These are phyloP conservation scores for Phataginus tricuspis DNA, from an alignment of 2,797 vertebrate genomes.

Conservation along the genomic window DNA sequence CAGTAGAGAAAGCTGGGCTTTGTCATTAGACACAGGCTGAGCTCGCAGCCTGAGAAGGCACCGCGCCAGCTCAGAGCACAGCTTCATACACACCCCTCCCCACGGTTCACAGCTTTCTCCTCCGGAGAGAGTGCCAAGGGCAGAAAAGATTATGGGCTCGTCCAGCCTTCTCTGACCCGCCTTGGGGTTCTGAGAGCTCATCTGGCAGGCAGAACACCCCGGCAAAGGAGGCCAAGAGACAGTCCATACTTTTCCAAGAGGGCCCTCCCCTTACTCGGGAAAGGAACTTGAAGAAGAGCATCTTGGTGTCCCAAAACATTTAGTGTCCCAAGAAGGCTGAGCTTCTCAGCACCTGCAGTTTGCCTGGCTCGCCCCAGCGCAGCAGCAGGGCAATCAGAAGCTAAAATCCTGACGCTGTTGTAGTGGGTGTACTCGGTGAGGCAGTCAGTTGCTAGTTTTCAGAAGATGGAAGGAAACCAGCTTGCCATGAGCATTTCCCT, in stretches of 20 bases:
- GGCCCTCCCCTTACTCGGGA: not conserved
- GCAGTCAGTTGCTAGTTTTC: not conserved
- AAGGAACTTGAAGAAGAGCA: not conserved
- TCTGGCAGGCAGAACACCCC: not conserved
- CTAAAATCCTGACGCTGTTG: not conserved
- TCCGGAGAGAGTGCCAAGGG: not conserved
- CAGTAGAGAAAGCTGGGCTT: conserved; percentile 66
- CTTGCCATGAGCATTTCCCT: not conserved
- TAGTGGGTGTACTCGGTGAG: not conserved
- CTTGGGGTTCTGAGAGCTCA: not conserved
- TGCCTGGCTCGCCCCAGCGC: not conserved
- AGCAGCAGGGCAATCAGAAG: not conserved
- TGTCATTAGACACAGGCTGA: conserved; percentile 58
- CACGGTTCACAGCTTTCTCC: not conserved
- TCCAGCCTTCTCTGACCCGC: not conserved
- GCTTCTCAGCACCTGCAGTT: not conserved
- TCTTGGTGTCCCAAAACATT: not conserved
- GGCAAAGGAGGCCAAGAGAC: not conserved
- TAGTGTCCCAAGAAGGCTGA: not conserved
- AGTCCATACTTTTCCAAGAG: not conserved
- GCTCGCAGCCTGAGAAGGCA: conserved; percentile 66
- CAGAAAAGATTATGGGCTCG: accelerated
- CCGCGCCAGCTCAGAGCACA: conserved; percentile 28
- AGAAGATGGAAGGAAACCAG: not conserved
- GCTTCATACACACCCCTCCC: conserved; percentile 43